Evolutionary conservation across 2,113 vertebrate species (phyloP), one percentile per base, ranked within the genome.

Genomic region (Sturnira hondurensis): DNA sequence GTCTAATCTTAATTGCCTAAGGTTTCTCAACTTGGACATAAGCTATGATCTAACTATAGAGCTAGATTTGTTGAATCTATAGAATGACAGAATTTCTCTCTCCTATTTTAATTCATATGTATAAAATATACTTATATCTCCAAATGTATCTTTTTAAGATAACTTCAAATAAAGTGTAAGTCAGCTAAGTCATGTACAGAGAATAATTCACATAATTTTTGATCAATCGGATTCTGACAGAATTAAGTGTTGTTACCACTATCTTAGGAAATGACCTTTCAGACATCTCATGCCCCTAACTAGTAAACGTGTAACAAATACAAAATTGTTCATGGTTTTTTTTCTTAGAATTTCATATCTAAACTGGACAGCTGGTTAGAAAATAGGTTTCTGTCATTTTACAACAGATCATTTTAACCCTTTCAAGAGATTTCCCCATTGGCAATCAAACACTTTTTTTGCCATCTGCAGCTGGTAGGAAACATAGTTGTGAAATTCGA

Each of bases 321-420:
- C 97, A 95, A 99, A 98, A 97, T 56, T 98, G 98, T 97, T 98
- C 1, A 98, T 98, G 10, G 98, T 97, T 73, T 98, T 97, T 22
- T 97, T 98, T 31, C 98, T 97, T 97, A 98, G 85, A 98, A 98
- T 98, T 92, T 98, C 93, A 14, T 76, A 84, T 50, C 63, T 68
- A 98, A 98, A 93, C 98, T 98, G 86, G 98, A 98, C 93, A 99
- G 95, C 98, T 99, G 99, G 91, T 99, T 98, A 92, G 98, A 99
- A 97, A 99, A 98, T 71, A 99, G 93, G 71, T 98, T 98, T 94
- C 98, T 97, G 96, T 99, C 99, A 78, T 99, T 98, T 93, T 99
- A 98, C 97, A 99, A 98, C 76, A 98, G 96, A 98, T 99, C 99
- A 98, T 99, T 99, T 88, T 98, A 98, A 74, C 98, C 97, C 0